Evolutionary conservation across 2,113 vertebrate species (phyloP), one percentile per base, ranked within the genome.

Genomic region (Heterotis niloticus): DNA sequence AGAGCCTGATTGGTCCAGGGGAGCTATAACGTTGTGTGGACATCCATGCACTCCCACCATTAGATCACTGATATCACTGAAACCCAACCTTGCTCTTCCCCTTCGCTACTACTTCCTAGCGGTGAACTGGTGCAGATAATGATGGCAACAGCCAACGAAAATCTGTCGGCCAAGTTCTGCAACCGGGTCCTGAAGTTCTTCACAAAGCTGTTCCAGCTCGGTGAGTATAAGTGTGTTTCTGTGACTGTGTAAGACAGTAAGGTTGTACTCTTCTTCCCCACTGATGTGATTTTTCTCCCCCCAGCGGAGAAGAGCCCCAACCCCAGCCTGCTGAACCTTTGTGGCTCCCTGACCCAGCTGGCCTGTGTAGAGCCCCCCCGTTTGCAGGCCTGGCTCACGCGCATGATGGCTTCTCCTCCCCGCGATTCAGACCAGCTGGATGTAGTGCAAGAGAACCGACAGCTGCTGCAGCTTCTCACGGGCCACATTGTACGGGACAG

Each of bases 41-140:
- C 34, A 44, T 44, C 34, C 7, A 44, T 44, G 34, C 34, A 7
- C 7, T 44, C 34, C 34, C 34, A 44, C 34, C 34, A 44, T 85
- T 1, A n/a, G n/a, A n/a, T n/a, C n/a, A n/a, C 1, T 29, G n/a
- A n/a, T n/a, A n/a, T n/a, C 23, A 18, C 11, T 13, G 20, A 51
- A 26, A 4, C 54, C n/a, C 2, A 28, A 62, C 70, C 73, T n/a
- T 51, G 12, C 73, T 68, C 79, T 76, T 29, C 34, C 34, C 2
- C 34, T 44, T 44, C 7, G 7, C 34, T 54, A 56, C 17, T 78
- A 67, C 79, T 44, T 80, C 52, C 18, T 82, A 99, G 98, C 70
- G 98, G 98, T 51, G 97, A 99, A 68, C 92, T 99, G 77, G 98
- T 99, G 73, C 97, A 99, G 89, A 99, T 99, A 87, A 98, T 99